Evolutionary conservation across 2,797 vertebrate genomes (phyloP).

Genomic region (Gila robusta): DNA sequence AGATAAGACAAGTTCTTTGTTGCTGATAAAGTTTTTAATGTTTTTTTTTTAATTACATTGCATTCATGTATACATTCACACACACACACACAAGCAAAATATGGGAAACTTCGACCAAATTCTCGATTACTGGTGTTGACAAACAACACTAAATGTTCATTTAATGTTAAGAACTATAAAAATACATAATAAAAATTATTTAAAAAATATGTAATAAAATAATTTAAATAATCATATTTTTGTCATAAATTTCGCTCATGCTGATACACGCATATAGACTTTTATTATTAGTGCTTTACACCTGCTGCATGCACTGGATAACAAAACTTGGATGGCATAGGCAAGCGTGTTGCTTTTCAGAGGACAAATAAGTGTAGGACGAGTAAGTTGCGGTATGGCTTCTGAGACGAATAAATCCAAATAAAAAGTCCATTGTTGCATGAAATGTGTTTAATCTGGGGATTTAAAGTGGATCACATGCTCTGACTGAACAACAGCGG

Average conservation of each 20-base stretch:
- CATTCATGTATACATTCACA: background rate
- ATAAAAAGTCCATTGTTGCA: constrained; percentile 74
- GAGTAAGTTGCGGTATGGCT: constrained; percentile 66
- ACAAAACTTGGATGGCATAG: background rate
- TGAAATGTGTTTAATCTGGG: constrained; percentile 74
- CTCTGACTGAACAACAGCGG: constrained; percentile 59
- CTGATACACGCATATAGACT: background rate
- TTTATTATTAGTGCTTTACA: background rate
- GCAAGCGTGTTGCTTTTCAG: background rate
- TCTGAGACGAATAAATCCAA: constrained; percentile 67
- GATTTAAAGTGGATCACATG: constrained; percentile 81
- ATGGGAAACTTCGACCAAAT: background rate
- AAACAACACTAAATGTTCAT: too few species aligned
- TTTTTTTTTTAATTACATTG: background rate
- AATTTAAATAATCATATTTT: background rate
- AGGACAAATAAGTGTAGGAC: background rate
- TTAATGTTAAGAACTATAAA: background rate
- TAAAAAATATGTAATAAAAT: background rate
- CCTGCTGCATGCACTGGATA: background rate
- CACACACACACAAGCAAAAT: background rate
- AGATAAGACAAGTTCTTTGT: background rate
- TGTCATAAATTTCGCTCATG: background rate
- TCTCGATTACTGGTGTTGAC: background rate
- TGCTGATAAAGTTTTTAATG: background rate
- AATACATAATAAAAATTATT: too few species aligned